phyloP scores from a whole-genome alignment of 2,113 vertebrate species.

The Lepus americanus region DNA sequence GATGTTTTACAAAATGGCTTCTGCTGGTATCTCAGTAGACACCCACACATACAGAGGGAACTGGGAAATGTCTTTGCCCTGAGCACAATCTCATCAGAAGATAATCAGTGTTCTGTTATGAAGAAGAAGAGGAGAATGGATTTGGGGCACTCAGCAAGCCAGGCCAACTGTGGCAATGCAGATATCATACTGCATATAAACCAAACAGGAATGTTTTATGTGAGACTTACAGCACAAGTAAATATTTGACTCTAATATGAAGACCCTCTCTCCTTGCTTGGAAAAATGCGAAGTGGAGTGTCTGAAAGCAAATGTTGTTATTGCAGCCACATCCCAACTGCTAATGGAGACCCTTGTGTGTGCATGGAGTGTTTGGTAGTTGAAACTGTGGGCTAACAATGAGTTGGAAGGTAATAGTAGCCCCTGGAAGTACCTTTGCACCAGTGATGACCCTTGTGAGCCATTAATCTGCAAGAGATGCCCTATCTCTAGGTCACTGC shows the following conservation, averaged over 20 bases:
- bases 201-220: background rate
- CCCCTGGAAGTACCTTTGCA: constrained; percentile 39
- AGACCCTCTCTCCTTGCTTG: background rate
- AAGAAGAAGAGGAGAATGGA: background rate
- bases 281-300: background rate
- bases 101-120: background rate
- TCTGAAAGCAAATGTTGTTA: background rate
- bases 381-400: constrained; percentile 24
- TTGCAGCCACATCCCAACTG: background rate
- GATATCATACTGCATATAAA: rapidly evolving
- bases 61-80: background rate
- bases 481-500: constrained; percentile 56
- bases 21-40: background rate
- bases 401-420: background rate
- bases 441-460: constrained; percentile 75
- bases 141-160: background rate
- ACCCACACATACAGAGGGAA: background rate
- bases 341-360: constrained; percentile 57
- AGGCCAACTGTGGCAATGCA: rapidly evolving
- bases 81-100: background rate
- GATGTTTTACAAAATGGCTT: background rate
- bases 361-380: background rate
- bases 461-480: constrained; percentile 68
- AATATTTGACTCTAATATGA: constrained; percentile 21
- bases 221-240: constrained; percentile 41